Base-by-base conservation (phyloP, 2,888 invertebrate species). In the Chromoteleia sp. region DNA sequence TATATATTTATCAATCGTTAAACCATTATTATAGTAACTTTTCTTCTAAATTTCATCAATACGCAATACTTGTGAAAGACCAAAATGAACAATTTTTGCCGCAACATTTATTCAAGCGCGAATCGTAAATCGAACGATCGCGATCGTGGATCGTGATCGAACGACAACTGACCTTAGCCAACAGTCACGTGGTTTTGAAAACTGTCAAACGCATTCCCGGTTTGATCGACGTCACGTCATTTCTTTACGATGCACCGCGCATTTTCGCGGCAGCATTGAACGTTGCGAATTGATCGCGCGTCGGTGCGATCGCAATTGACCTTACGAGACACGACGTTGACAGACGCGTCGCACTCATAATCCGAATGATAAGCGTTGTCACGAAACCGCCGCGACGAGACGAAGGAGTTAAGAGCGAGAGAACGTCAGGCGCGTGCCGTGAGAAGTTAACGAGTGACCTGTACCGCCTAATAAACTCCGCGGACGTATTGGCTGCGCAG, bases 371-470 rank as follows among this genome's bases (percentile, higher is more conserved):
- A 67, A 63, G 71, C 56, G 70, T 30, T 63, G 56, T 75, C 56
- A 59, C 80, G 80, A 75, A 71, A 70, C 43, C 39, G 30, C 56
- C 56, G 63, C 70, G 70, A 54, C 65, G 33, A 21, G 15, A 12
- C 65, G 43, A 36, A 75, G 59, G 70, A 75, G 74, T 70, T 75
- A 71, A 45, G 70, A 81, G 71, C 59, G 71, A 76, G 70, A 75
- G 82, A 82, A 71, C 82, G 82, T 82, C 79, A 82, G 71, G 52
- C 82, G 79, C 82, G 82, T 79, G 82, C 73, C 68, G 79, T 79
- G 82, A 82, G 82, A 75, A 79, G 67, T 78, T 75, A 79, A 71
- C 79, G 82, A 82, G 82, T 82, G 82, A 79, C 82, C 82, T 78
- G 82, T 79, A 58, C 82, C 78, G 75, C 67, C 75, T 82, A 82